Evolutionary conservation across 2,888 invertebrate species (phyloP), one percentile per base, ranked within the genome.

Genomic region (Xestia c-nigrum): DNA sequence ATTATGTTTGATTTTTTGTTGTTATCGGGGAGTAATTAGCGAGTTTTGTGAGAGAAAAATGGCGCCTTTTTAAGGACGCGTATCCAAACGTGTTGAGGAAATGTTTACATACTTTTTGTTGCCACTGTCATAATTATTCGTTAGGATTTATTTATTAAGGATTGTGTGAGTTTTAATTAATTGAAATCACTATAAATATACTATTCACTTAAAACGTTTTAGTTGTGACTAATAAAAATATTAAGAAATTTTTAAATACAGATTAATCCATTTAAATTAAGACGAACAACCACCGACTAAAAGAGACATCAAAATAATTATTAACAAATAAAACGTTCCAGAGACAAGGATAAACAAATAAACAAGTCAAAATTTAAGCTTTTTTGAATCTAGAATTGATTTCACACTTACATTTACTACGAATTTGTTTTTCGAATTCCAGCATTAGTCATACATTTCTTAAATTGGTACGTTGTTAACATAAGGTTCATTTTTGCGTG

Each of bases 311-410:
- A 87, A 90, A 88, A 88, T 88, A 88, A 88, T 88, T 85, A 89
- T 91, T 86, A 90, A 88, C 87, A 87, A 88, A 88, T 88, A 88
- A 88, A 89, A 85, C 81, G 82, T 59, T 85, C 83, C 78, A 87
- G 85, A 86, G 84, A 85, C 85, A 86, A 88, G 90, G 86, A 91
- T 90, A 92, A 91, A 94, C 92, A 94, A 93, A 95, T 93, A 94
- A 95, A 94, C 89, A 89, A 91, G 87, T 87, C n/a, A n/a, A n/a
- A n/a, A 65, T 64, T 83, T 84, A 83, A 75, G 67, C 81, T 83
- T 81, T 88, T 92, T 89, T 79, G 61, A 66, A 85, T 83, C 74
- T 86, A 78, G 84, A 85, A 84, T 78, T 76, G 76, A 89, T 89
- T 92, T 93, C 90, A 92, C 92, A 92, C 88, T 88, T 88, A 80